A percentile compares a stretch with the other conserved stretches of the same genome.
Evolutionary conservation across 2,113 vertebrate species (phyloP).

Genomic region (Microtus richardsoni): DNA sequence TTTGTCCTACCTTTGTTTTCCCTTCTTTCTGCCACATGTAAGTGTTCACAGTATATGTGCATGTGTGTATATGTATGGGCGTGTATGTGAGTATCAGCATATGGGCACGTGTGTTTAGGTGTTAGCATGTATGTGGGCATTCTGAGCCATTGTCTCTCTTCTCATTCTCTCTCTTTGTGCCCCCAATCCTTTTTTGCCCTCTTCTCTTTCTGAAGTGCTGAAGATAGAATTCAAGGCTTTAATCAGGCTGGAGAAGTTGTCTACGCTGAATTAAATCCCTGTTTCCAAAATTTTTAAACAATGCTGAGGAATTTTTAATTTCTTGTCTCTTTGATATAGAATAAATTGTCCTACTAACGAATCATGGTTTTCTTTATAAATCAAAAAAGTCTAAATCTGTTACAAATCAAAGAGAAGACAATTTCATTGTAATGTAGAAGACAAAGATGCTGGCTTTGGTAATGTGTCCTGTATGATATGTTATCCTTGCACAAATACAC

Average conservation of each 20-base stretch:
- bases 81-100: background rate
- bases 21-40: background rate
- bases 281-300: background rate
- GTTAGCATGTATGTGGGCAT: too few species aligned
- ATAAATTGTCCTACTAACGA: background rate
- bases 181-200: background rate
- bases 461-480: background rate
- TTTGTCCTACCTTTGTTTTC: background rate
- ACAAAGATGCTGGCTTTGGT: background rate
- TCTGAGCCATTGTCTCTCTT: background rate
- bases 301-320: background rate
- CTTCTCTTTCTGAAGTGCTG: background rate
- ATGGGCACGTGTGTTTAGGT: background rate
- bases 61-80: background rate
- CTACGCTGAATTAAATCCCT: background rate
- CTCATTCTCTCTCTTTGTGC: background rate
- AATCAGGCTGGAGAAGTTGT: background rate
- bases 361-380: background rate
- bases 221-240: background rate
- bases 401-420: background rate
- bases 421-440: background rate
- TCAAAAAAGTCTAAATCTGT: background rate
- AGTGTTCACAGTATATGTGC: background rate
- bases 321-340: slow-evolving; percentile 12
- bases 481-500: background rate